phyloP scores from a whole-genome alignment of 2,113 vertebrate species.

The Istiophorus platypterus region DNA sequence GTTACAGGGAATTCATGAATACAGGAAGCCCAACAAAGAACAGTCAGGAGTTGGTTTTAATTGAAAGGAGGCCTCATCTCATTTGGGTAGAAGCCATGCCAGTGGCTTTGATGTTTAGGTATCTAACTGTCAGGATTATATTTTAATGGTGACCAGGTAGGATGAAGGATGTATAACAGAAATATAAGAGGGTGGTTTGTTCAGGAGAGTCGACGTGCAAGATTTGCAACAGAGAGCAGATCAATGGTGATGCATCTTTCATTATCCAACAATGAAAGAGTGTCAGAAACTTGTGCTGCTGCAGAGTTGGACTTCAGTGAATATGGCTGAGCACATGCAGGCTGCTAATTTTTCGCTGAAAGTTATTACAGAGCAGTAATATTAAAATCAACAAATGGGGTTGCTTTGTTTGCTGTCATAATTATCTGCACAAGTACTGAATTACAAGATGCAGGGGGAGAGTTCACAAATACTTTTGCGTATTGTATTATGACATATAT shows the following conservation, averaged over 20 bases:
- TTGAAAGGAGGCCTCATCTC: conserved; percentile 65
- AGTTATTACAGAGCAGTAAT: conserved; percentile 1
- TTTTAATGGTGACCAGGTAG: conserved; percentile 70
- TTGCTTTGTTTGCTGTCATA: not conserved
- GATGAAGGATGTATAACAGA: conserved; percentile 50
- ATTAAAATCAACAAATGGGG: not conserved
- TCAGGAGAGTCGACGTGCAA: conserved; percentile 46
- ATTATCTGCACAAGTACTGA: not conserved
- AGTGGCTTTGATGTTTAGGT: conserved; percentile 67
- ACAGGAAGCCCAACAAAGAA: conserved; percentile 34
- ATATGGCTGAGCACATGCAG: conserved; percentile 3
- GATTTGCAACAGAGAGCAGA: conserved; percentile 51
- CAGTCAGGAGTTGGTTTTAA: conserved; percentile 74
- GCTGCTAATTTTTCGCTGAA: conserved; percentile 26
- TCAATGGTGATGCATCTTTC: conserved; percentile 69
- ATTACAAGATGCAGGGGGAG: not conserved
- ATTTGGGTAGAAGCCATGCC: conserved; percentile 32
- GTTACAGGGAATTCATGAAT: conserved; percentile 43
- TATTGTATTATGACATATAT: no score
- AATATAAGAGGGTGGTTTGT: conserved; percentile 64
- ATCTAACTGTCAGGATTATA: conserved; percentile 56
- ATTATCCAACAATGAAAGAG: conserved; percentile 38
- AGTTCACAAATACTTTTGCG: not conserved
- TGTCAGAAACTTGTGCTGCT: conserved; percentile 35
- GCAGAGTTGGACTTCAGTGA: conserved; percentile 21